Evolutionary conservation across 1,140 invertebrate species (phyloP).

Genomic region (Grapholita molesta): DNA sequence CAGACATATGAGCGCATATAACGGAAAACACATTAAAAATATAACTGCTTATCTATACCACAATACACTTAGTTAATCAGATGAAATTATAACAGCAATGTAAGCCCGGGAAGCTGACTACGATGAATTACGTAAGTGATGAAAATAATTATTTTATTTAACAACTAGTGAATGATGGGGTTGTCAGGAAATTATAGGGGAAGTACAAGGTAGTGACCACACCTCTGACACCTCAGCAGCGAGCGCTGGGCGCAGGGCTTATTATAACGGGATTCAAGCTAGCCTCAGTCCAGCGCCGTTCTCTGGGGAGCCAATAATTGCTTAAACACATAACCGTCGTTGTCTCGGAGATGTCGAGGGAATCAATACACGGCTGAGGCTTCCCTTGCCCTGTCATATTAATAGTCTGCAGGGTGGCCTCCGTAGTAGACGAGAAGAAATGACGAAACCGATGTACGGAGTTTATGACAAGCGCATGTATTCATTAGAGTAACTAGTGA

Average conservation of each 20-base stretch:
- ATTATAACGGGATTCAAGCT: constrained; percentile 50
- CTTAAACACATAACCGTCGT: constrained; percentile 43
- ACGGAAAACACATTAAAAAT: background rate
- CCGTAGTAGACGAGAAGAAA: background rate
- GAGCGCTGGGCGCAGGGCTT: constrained; percentile 29
- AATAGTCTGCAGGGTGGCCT: background rate
- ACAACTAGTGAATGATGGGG: constrained; percentile 38
- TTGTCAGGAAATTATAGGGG: constrained; percentile 50
- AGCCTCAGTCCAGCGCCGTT: constrained; percentile 25
- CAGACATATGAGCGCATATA: background rate
- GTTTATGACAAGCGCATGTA: background rate
- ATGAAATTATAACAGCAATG: background rate
- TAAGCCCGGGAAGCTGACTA: background rate
- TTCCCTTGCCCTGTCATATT: background rate
- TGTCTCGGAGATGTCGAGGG: constrained; percentile 29
- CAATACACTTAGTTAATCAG: background rate
- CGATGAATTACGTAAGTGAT: constrained; percentile 19
- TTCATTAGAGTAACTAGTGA: background rate
- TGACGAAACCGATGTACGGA: background rate
- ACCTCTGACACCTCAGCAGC: constrained; percentile 42
- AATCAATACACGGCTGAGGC: constrained; percentile 32
- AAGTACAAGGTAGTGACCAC: constrained; percentile 25
- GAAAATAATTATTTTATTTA: constrained; percentile 44
- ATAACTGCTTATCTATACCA: background rate
- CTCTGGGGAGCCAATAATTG: constrained; percentile 38